These are phyloP conservation scores for Philhelius pedissequus DNA, from an alignment of 2,888 invertebrate genomes.

Conservation along the genomic window DNA sequence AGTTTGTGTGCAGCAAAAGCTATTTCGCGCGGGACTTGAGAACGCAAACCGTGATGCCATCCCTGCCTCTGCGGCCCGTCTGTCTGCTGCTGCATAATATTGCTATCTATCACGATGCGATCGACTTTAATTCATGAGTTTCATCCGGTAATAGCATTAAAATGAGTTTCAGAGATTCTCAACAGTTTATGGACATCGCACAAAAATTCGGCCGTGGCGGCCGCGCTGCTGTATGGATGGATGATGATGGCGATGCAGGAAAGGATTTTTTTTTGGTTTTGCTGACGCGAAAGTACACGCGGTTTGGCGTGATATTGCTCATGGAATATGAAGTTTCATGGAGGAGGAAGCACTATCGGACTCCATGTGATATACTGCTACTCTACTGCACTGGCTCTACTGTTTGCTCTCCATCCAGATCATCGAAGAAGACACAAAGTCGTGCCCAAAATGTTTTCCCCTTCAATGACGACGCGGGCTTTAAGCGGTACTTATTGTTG, in stretches of 20 bases:
- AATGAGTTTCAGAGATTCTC: constrained; percentile 50
- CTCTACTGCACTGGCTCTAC: constrained; percentile 33
- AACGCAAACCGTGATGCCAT: constrained; percentile 36
- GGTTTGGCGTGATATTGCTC: constrained; percentile 39
- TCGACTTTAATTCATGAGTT: constrained; percentile 68
- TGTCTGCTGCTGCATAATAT: constrained; percentile 41
- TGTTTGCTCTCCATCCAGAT: constrained; percentile 63
- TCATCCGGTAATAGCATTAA: constrained; percentile 64
- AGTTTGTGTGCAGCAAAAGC: constrained; percentile 24
- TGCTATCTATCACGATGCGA: constrained; percentile 66
- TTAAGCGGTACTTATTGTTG: constrained; percentile 38
- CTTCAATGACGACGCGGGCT: constrained; percentile 49
- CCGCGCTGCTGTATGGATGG: neutral
- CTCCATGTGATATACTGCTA: neutral
- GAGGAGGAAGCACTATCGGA: neutral
- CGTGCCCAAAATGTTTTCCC: constrained; percentile 65
- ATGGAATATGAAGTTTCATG: constrained; percentile 37
- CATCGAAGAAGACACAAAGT: constrained; percentile 53
- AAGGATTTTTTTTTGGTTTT: neutral
- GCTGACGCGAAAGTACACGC: constrained; percentile 51
- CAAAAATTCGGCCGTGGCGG: neutral
- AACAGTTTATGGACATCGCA: constrained; percentile 45
- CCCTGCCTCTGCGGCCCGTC: constrained; percentile 39
- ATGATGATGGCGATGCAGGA: neutral
- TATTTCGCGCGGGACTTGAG: neutral